Percentiles rank a stretch among this genome's conserved stretches.
Conservation (phyloP, 2,888 invertebrate species). For the Ennomos erosarius region DNA sequence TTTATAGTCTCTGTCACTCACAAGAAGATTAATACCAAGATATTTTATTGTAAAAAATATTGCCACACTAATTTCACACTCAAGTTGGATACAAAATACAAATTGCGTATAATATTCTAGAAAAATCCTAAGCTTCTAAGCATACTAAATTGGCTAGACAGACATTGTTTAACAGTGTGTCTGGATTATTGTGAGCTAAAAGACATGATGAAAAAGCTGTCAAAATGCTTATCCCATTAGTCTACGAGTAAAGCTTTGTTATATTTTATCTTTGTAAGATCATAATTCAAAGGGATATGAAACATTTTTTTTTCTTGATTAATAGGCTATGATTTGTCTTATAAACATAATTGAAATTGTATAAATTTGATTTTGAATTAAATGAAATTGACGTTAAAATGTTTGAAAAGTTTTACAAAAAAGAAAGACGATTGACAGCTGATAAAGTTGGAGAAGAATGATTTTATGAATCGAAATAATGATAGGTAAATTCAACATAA, state of each 20-base stretch:
- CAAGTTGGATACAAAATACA: slow-evolving; percentile 20
- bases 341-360: too few species aligned
- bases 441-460: too few species aligned
- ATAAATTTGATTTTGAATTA: too few species aligned
- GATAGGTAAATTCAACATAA: not conserved
- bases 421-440: too few species aligned
- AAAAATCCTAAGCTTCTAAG: slow-evolving; percentile 25
- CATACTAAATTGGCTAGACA: slow-evolving; percentile 31
- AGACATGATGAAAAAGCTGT: slow-evolving; percentile 21
- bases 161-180: slow-evolving; percentile 27
- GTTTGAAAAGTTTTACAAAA: too few species aligned
- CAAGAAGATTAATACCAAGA: too few species aligned
- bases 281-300: too few species aligned
- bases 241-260: slow-evolving; percentile 3
- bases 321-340: too few species aligned
- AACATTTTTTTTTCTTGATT: too few species aligned
- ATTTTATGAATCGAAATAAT: not conserved
- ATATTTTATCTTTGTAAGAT: not conserved
- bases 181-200: slow-evolving; percentile 25
- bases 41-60: too few species aligned
- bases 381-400: too few species aligned
- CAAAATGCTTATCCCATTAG: slow-evolving; percentile 17
- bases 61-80: slow-evolving; percentile 17
- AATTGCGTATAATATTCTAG: slow-evolving; percentile 27
- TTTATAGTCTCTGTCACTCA: too few species aligned